Percentiles rank a stretch among this genome's conserved stretches.
Evolutionary conservation across 2,888 invertebrate genomes (phyloP).

Genomic region (Agonopterix subpropinquella): DNA sequence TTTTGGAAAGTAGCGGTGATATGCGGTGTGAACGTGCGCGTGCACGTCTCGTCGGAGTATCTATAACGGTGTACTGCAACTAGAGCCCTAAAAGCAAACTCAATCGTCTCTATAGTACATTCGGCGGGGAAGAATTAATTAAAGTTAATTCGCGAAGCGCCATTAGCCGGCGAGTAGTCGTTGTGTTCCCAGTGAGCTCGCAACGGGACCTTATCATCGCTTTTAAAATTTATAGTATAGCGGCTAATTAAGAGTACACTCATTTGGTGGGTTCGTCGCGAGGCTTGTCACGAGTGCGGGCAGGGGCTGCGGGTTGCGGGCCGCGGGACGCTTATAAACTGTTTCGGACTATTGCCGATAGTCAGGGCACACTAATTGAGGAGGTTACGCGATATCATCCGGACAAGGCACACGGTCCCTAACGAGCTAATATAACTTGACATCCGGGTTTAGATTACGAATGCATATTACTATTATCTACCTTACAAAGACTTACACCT

Average conservation of each 20-base stretch:
- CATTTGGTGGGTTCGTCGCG: constrained; percentile 47
- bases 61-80: too few relatives aligned
- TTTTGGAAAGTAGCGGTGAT: too few relatives aligned
- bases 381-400: constrained; percentile 52
- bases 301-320: not conserved
- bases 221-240: constrained; percentile 67
- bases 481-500: not conserved
- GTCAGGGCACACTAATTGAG: constrained; percentile 54
- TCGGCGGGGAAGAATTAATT: constrained; percentile 54
- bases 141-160: constrained; percentile 52
- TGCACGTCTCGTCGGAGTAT: too few relatives aligned
- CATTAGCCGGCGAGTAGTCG: constrained; percentile 37
- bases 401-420: constrained; percentile 41
- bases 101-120: constrained; percentile 9
- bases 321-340: constrained; percentile 21
- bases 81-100: not conserved
- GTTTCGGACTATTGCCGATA: constrained; percentile 53
- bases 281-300: constrained; percentile 45
- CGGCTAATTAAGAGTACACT: constrained; percentile 65
- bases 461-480: constrained; percentile 4
- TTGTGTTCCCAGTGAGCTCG: constrained; percentile 32
- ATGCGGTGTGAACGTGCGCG: too few relatives aligned
- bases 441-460: constrained; percentile 18
- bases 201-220: constrained; percentile 66
- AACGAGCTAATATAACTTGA: constrained; percentile 47